Conservation (phyloP, 2,113 vertebrate genomes). For the Oryzias curvinotus region DNA sequence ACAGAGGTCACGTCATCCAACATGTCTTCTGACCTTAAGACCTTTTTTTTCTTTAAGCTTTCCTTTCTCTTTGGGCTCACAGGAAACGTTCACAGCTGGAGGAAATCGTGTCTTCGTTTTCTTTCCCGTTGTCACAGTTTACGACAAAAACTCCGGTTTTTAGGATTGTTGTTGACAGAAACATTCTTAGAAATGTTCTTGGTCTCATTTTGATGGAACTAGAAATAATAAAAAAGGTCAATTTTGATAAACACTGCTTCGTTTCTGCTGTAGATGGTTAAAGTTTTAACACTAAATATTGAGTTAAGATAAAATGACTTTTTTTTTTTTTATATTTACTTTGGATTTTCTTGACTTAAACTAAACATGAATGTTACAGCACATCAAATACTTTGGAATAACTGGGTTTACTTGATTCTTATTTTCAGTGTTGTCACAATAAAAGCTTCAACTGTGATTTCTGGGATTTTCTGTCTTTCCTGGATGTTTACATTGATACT, state of each 20-base stretch:
- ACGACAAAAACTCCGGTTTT: no score
- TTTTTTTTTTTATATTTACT: constrained; percentile 44
- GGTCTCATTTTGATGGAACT: background rate
- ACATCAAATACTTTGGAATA: constrained; percentile 63
- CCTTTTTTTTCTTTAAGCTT: no score
- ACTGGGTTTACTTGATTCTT: constrained; percentile 75
- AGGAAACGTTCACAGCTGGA: no score
- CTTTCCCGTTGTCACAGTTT: no score
- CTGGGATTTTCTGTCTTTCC: background rate
- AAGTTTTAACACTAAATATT: constrained; percentile 23
- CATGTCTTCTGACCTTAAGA: no score
- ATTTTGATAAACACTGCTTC: constrained; percentile 11
- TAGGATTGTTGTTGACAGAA: no score
- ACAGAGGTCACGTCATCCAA: no score
- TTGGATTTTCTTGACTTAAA: constrained; percentile 56
- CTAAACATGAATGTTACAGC: constrained; percentile 67
- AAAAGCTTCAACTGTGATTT: constrained; percentile 45
- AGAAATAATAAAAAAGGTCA: background rate
- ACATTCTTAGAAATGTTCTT: background rate
- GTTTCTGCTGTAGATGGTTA: constrained; percentile 8
- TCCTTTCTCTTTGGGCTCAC: no score
- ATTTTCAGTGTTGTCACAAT: constrained; percentile 63
- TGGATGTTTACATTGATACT: no score
- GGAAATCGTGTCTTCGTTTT: no score
- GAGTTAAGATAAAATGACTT: constrained; percentile 43